A percentile compares a stretch with the other conserved stretches of the same genome.
phyloP scores from a whole-genome alignment of 2,888 invertebrate species.

The Timema podura region DNA sequence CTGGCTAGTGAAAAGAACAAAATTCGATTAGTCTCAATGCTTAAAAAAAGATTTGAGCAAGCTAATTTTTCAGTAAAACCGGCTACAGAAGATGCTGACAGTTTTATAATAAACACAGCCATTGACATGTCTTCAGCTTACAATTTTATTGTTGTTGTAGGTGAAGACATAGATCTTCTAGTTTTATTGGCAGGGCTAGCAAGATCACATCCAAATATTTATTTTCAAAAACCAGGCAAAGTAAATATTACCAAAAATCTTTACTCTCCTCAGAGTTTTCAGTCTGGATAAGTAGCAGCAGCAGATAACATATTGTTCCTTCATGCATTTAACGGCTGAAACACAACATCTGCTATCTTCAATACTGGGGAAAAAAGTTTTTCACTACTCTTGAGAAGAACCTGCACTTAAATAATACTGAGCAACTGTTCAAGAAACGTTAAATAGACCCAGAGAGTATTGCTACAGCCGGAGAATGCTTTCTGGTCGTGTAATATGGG shows the following conservation, averaged over 20 bases:
- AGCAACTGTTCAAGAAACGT: neutral
- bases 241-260: neutral
- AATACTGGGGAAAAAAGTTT: neutral
- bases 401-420: neutral
- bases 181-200: neutral
- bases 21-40: constrained; percentile 1
- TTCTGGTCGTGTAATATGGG: no score
- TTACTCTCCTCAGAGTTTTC: neutral
- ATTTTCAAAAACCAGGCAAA: neutral
- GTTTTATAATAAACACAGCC: neutral
- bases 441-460: neutral
- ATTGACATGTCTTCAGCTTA: neutral
- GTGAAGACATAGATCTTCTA: neutral
- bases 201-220: neutral
- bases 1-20: neutral
- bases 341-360: neutral
- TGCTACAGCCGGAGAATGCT: neutral
- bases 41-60: neutral
- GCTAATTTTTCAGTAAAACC: no score
- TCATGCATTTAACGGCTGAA: neutral
- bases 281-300: neutral
- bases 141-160: neutral
- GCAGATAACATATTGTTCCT: constrained; percentile 4
- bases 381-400: constrained; percentile 5
- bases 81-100: constrained; percentile 1